Percentiles rank a stretch among this genome's conserved stretches.
These are phyloP conservation scores for Heliconius hermathena DNA, from an alignment of 1,140 invertebrate genomes.

Conservation along the genomic window DNA sequence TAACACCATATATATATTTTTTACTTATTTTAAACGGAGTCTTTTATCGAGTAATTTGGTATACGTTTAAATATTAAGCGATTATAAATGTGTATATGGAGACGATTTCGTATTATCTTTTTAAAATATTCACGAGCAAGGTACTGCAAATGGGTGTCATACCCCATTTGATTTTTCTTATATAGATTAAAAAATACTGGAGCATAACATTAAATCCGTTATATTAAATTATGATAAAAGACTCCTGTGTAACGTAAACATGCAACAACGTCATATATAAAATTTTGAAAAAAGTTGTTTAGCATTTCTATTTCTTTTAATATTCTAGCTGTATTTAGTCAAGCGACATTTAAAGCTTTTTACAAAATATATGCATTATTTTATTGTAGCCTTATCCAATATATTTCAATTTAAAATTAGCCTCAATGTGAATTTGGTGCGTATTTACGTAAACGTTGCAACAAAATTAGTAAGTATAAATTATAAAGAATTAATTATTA, in stretches of 20 bases:
- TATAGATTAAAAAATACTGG: background rate
- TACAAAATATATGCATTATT: background rate
- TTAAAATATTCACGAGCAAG: too few species aligned
- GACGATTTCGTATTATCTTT: too few species aligned
- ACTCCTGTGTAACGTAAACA: slow-evolving; percentile 2
- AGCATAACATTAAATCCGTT: background rate
- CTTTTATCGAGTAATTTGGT: slow-evolving; percentile 12
- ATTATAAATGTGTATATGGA: too few species aligned
- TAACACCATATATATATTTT: background rate
- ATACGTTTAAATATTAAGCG: too few species aligned
- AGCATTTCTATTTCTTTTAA: background rate
- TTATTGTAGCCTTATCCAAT: background rate
- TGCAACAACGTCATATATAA: background rate
- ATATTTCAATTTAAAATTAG: background rate
- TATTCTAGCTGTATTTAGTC: background rate
- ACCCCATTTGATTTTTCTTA: too few species aligned
- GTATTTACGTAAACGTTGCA: background rate
- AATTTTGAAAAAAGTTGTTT: background rate
- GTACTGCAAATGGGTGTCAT: too few species aligned
- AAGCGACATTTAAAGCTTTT: slow-evolving; percentile 1
- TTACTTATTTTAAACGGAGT: background rate
- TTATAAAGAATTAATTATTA: background rate
- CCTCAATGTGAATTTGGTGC: background rate
- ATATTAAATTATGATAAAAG: background rate
- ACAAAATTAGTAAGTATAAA: background rate